Evolutionary conservation across 1,140 invertebrate genomes (phyloP), one percentile per base, ranked within the genome.

Genomic region (Danaus melanippus): DNA sequence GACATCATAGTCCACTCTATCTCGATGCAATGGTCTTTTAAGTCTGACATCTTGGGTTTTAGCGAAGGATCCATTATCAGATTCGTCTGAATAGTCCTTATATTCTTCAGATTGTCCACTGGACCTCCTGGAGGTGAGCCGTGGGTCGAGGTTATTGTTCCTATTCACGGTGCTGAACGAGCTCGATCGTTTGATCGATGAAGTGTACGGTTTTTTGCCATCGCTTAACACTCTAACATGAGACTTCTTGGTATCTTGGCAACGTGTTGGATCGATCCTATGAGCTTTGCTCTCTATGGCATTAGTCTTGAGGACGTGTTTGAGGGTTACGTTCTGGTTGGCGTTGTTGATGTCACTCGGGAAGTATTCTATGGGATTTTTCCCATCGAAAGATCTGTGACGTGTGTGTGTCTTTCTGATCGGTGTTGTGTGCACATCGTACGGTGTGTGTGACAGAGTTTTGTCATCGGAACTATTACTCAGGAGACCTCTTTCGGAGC

Each of bases 121-220:
- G 0, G 75, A 75, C 44, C 79, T 50, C 47, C 77, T 64, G 0
- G 72, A 76, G 0, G 50, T 60, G 12, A 76, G 58, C 52, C 74
- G 66, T 0, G 65, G 56, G 8, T 83, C 79, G 6, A 83, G 73
- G 52, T 86, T 84, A 42, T 85, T 85, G 41, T 86, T 87, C 57
- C 75, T 86, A 51, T 85, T 87, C 7, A 88, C 87, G 4, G 81
- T 84, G 51, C 76, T 87, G 45, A 87, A 88, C 1, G 86, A 87
- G 56, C 84, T 87, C 8, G 84, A 87, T n/a, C 87, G 68, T 60
- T 74, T 80, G 15, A 88, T 88, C 0, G 85, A 79, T 6, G 74
- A 15, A 15, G 15, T 65, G 0, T 76, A 15, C 40, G 67, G 56
- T 64, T 69, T 75, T 10, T 62, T 74, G 1, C 69, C 69, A 50